Conservation (phyloP, 2,113 vertebrate species). For the Crypturellus undulatus region DNA sequence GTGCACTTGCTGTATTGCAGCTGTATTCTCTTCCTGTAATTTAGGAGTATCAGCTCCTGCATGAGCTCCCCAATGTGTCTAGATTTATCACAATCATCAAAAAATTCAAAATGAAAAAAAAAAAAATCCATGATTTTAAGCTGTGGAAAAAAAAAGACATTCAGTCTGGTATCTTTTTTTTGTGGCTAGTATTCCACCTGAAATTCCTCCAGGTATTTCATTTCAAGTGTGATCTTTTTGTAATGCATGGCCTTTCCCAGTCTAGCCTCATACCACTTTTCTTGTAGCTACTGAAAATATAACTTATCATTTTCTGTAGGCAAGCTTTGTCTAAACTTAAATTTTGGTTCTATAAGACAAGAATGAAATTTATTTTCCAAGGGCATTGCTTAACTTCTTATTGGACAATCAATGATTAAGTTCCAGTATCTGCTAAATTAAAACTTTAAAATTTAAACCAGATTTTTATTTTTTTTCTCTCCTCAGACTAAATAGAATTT, state of each 20-base stretch:
- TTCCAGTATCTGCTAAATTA: slow-evolving; percentile 34
- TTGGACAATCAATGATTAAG: slow-evolving; percentile 43
- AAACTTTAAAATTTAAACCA: slow-evolving; percentile 39
- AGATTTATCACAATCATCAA: not conserved
- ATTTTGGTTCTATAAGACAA: not conserved
- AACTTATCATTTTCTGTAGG: not conserved
- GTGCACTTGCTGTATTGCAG: not conserved
- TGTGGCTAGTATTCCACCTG: not conserved
- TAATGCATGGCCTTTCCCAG: not conserved
- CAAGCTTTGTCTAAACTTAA: not conserved
- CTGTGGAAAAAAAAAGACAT: not conserved
- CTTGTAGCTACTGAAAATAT: not conserved
- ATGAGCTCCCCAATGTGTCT: not conserved
- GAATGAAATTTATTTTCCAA: slow-evolving; percentile 1
- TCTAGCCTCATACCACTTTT: not conserved
- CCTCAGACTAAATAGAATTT: slow-evolving; percentile 34
- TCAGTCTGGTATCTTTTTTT: not conserved
- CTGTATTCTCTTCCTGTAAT: not conserved
- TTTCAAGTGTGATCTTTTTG: not conserved
- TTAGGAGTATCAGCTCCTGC: accelerated
- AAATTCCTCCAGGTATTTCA: not conserved
- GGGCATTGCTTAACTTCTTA: slow-evolving; percentile 22
- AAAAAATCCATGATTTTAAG: not conserved
- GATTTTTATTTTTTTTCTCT: not conserved
- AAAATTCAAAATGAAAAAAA: not conserved